Evolutionary conservation across 2,888 invertebrate genomes (phyloP).

Genomic region (Aporophyla lueneburgensis): DNA sequence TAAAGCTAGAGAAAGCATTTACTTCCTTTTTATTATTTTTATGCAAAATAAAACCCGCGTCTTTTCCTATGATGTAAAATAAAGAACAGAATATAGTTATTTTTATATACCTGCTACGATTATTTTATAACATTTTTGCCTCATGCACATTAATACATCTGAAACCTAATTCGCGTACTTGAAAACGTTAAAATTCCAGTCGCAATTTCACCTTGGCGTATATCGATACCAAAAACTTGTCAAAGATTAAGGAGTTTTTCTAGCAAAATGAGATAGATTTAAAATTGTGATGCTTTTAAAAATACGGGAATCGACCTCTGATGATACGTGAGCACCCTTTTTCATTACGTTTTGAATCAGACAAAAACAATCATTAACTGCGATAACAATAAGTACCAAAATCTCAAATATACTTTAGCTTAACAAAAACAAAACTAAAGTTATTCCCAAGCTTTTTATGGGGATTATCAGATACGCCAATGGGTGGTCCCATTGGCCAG

Average conservation of each 20-base stretch:
- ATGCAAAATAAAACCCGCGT: background rate
- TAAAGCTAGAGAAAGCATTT: background rate
- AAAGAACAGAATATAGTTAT: background rate
- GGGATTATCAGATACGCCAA: no score
- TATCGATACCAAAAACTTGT: background rate
- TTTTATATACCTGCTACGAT: no score
- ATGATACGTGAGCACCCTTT: accelerated
- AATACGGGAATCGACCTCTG: background rate
- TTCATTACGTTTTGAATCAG: background rate
- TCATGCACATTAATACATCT: no score
- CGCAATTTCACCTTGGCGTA: background rate
- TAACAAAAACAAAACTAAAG: constrained; percentile 11
- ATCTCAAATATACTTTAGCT: constrained; percentile 18
- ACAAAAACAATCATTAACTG: background rate
- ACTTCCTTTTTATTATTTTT: background rate
- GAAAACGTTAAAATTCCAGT: background rate
- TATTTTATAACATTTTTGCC: background rate
- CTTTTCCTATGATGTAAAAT: background rate
- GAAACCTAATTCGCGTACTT: background rate
- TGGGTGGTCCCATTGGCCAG: no score
- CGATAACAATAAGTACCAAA: background rate
- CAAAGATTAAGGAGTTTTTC: background rate
- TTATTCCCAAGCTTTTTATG: no score
- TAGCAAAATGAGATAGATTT: background rate
- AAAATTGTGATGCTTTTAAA: background rate